Conservation (phyloP, 1,140 invertebrate genomes). For the Phymastichus coffea region DNA sequence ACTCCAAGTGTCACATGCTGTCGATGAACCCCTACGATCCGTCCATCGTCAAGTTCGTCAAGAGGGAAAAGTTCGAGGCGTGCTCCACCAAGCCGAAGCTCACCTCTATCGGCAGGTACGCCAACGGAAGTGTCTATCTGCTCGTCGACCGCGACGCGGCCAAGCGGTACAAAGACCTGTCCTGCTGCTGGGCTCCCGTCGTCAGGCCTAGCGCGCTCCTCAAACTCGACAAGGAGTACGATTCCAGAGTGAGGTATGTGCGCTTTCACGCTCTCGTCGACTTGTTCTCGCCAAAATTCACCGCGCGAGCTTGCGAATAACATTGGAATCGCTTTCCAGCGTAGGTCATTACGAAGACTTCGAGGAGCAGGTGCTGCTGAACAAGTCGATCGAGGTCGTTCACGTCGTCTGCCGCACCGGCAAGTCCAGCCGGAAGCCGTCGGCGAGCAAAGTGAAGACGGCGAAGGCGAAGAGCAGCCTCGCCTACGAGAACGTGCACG, state of each 20-base stretch:
- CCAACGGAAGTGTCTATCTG: conserved; percentile 40
- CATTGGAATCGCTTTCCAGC: conserved; percentile 32
- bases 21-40: conserved; percentile 67
- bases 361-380: conserved; percentile 41
- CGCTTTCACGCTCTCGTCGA: too few relatives aligned
- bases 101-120: conserved; percentile 50
- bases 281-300: too few relatives aligned
- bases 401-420: conserved; percentile 52
- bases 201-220: conserved; percentile 36
- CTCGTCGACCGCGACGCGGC: conserved; percentile 40
- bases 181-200: conserved; percentile 61
- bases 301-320: not conserved
- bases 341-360: conserved; percentile 53
- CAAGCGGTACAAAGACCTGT: conserved; percentile 39
- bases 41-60: conserved; percentile 64
- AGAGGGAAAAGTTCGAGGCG: conserved; percentile 58
- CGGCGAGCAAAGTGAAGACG: conserved; percentile 26
- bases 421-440: conserved; percentile 30
- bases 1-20: conserved; percentile 68
- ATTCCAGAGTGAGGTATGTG: conserved; percentile 57
- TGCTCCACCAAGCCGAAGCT: conserved; percentile 59
- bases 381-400: conserved; percentile 48
- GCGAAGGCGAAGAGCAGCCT: conserved; percentile 9
- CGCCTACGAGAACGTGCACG: conserved; percentile 60
- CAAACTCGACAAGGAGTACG: conserved; percentile 41